Evolutionary conservation across 2,888 invertebrate species (phyloP), one percentile per base, ranked within the genome.

Genomic region (Pristionchus arcanus): DNA sequence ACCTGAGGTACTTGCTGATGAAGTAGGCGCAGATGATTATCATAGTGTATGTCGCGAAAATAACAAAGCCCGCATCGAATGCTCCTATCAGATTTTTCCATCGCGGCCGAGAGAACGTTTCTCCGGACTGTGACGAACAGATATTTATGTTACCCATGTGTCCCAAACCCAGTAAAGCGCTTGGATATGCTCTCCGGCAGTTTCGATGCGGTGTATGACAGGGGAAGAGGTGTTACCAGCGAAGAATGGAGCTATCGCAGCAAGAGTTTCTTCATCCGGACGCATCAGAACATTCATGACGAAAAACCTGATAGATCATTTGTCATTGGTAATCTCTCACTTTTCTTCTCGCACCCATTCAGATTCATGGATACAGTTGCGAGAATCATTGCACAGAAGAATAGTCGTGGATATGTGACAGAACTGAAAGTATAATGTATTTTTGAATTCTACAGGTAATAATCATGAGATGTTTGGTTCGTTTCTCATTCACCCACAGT

Each of bases 1-100:
- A 77, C 77, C 11, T 77, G 77, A 77, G 77, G 21, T 42, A 77
- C 25, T 77, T 77, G 42, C 25, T 42, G 42, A 77, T 77, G 25
- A 42, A 11, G 37, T 25, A 37, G 1, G 77, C 42, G 42, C 77
- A 77, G 42, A 42, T 25, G 13, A 42, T 42, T 11, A 77, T 77
- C 13, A 77, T 77, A 1, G 42, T 77, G 77, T 77, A 77, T 4
- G 77, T 42, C 13, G 42, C 19, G 7, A 7, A 21, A 42, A 77
- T 77, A 2, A 42, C 25, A 13, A 77, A 31, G 0, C n/a, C 25
- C 21, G 42, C 37, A 9, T 42, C 37, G 21, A 42, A 77, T 9
- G 77, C 42, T 0, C 77, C 77, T 0, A 77, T 11, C 37, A 77
- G 42, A 42, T 42, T 77, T 21, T 13, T 77, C 77, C 77, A 77